Base-by-base conservation (phyloP, 2,113 vertebrate genomes). In the Alligator mississippiensis region DNA sequence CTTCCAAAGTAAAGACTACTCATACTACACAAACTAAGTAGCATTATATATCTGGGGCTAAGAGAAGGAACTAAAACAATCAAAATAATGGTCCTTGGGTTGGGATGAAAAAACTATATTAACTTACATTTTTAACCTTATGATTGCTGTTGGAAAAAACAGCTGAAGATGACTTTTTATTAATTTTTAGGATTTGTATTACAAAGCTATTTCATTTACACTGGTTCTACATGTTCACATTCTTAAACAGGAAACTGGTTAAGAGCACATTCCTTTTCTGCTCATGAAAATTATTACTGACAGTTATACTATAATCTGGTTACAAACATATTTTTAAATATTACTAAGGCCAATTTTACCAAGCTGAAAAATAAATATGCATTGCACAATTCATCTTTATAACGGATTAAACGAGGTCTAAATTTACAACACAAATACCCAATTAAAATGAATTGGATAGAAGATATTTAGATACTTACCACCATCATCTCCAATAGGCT, bases 401-500 rank as follows among this genome's bases (percentile, higher is more conserved):
- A 47, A 9, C 16, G 34, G 1, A 2, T 16, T 83, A 75, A 87
- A 5, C 60, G 17, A 3, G 15, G 10, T 5, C 70, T 62, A 79
- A 85, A 81, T 5, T 2, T 74, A 47, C 47, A 74, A 24, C 24
- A 38, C 70, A 74, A 77, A 47, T 8, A 77, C 84, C 24, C 2
- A 82, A 4, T 18, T 80, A 91, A 90, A 90, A 66, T 0, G 19
- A 84, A 81, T 2, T 9, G 64, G 80, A 82, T 1, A 84, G 8
- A 78, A 79, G 70, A 84, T 30, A 78, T 4, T 64, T 12, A 12
- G 78, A 80, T 59, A 93, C 94, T 98, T 97, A 98, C 98, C 98
- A 93, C 93, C 91, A 93, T 96, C 94, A 63, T 95, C 95, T 96
- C 90, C 95, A 84, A 91, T 4, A 25, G 97, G 98, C 87, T 98